Evolutionary conservation across 2,113 vertebrate genomes (phyloP), one percentile per base, ranked within the genome.

Genomic region (Sterrhoptilus dennistouni): DNA sequence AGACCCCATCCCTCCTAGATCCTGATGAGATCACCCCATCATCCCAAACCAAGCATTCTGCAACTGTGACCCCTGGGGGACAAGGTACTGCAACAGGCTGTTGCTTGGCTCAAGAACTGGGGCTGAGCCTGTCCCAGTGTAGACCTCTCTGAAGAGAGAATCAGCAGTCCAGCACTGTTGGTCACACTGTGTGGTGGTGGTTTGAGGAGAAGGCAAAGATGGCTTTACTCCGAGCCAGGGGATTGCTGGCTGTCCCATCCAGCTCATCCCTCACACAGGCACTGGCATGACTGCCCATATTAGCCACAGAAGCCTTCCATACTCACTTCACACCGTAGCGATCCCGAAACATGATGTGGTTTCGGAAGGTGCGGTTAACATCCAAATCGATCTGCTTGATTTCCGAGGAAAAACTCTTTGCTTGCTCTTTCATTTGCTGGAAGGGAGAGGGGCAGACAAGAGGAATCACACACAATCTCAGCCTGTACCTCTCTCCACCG

Each of bases 281-380:
- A 21, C 33, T 1, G 0, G 17, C 61, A 63, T 14, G 0, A 1
- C 8, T 17, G 24, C 17, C 56, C 11, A 0, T 8, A 31, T 3
- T 44, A 70, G 66, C 53, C 44, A 22, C 0, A 0, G 5, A 68
- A 74, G 33, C 36, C 29, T 45, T 23, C 31, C 1, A 3, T 56
- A 98, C 99, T 97, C 97, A 99, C 99, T 98, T 99, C 93, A 99
- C 98, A 91, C 99, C 99, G 6, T 99, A 99, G 93, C 99, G 98
- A 42, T 99, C 98, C 97, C 98, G 98, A 78, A 99, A 99, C 99
- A 99, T 99, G 96, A 99, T 98, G 96, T 99, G 98, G 97, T 99
- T 99, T 60, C 99, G 98, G 96, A 99, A 99, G 45, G 99, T 99
- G 87, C 99, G 98, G 97, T 99, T 99, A 69, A 99, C 98, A 3